Evolutionary conservation across 1,140 invertebrate genomes (phyloP).

Genomic region (Drosophila burlai): DNA sequence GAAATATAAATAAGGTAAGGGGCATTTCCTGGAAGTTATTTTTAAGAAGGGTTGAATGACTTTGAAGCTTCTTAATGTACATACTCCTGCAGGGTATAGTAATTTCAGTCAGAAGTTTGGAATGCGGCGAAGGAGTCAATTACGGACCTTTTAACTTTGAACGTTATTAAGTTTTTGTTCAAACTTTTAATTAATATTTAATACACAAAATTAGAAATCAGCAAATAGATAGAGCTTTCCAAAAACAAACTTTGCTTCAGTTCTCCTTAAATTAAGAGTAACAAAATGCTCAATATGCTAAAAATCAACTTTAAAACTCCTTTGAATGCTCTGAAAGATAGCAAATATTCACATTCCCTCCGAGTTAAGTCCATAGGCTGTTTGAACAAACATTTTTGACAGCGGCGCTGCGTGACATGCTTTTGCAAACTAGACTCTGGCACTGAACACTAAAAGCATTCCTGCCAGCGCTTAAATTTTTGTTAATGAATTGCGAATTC

Average conservation of each 20-base stretch:
- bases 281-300: not conserved
- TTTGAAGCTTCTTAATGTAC: not conserved
- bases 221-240: no score
- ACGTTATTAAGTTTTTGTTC: no score
- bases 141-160: not conserved
- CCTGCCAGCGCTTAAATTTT: slow-evolving; percentile 29
- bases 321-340: not conserved
- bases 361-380: slow-evolving; percentile 1
- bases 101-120: not conserved
- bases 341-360: not conserved
- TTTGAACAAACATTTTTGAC: slow-evolving; percentile 18
- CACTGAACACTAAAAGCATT: not conserved
- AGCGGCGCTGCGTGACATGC: slow-evolving; percentile 12
- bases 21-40: not conserved
- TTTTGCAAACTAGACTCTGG: slow-evolving; percentile 8
- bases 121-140: not conserved
- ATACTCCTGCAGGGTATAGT: not conserved
- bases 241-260: no score
- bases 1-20: not conserved
- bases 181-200: no score
- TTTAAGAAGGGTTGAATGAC: no score
- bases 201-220: no score
- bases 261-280: no score
- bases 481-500: slow-evolving; percentile 53
- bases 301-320: not conserved